Conservation (phyloP, 2,888 invertebrate genomes). For the Cacoxenus indagator region DNA sequence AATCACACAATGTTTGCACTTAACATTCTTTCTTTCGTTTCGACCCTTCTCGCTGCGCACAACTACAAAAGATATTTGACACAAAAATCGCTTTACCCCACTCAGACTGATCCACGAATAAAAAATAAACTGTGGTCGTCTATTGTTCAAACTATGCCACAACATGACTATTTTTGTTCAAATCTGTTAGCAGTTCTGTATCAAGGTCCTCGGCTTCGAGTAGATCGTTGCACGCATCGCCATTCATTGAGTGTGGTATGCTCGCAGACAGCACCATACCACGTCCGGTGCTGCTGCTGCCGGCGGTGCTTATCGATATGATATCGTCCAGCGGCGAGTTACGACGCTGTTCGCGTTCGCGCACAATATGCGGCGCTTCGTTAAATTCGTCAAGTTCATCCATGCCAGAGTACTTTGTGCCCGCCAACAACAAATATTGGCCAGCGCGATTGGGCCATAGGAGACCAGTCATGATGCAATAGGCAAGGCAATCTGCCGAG, state of each 20-base stretch:
- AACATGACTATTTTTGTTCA: conserved; percentile 70
- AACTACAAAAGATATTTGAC: not conserved
- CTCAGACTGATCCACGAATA: not conserved
- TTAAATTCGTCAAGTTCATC: conserved; percentile 93
- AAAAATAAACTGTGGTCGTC: not conserved
- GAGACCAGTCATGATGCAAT: conserved; percentile 94
- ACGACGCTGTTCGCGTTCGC: conserved; percentile 67
- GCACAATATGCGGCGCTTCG: conserved; percentile 88
- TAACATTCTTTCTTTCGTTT: conserved; percentile 11
- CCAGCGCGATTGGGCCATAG: conserved; percentile 96
- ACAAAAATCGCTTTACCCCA: not conserved
- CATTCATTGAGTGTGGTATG: conserved; percentile 63
- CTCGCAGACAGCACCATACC: conserved; percentile 53
- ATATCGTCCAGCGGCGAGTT: conserved; percentile 62
- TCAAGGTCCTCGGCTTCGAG: conserved; percentile 68
- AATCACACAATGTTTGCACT: conserved; percentile 23
- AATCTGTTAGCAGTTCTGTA: conserved; percentile 69
- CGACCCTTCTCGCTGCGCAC: not conserved
- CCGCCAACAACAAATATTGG: conserved; percentile 88
- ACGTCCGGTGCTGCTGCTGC: conserved; percentile 41
- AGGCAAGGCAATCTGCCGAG: conserved; percentile 95
- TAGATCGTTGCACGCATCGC: conserved; percentile 65
- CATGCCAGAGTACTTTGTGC: conserved; percentile 78
- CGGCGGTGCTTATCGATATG: conserved; percentile 48
- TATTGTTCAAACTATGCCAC: conserved; percentile 63